A percentile compares a stretch with the other conserved stretches of the same genome.
Evolutionary conservation across 2,797 vertebrate species (phyloP).

Genomic region (Pantherophis vulpinus): DNA sequence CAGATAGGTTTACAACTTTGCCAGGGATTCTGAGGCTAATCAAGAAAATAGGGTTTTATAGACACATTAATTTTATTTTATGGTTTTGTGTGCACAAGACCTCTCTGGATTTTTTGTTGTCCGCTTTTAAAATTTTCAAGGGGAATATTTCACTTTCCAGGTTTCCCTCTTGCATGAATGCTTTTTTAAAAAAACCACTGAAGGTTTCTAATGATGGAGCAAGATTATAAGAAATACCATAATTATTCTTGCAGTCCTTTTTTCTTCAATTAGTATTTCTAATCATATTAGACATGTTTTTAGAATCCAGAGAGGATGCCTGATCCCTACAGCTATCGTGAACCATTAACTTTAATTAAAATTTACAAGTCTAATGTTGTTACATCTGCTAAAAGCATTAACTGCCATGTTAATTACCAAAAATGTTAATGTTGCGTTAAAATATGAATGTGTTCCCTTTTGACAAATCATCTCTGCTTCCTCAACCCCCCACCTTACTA

Average conservation of each 20-base stretch:
- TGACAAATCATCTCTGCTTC: conserved; percentile 74
- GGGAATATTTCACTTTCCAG: conserved; percentile 39
- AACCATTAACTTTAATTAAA: conserved; percentile 82
- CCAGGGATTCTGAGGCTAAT: conserved; percentile 54
- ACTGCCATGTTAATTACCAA: conserved; percentile 80
- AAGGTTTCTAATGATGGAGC: conserved; percentile 60
- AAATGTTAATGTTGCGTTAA: conserved; percentile 78
- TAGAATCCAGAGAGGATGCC: conserved; percentile 74
- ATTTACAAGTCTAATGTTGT: conserved; percentile 82
- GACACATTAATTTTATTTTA: conserved; percentile 1
- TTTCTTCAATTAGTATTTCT: conserved; percentile 73
- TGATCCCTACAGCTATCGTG: conserved; percentile 77
- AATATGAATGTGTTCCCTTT: conserved; percentile 78
- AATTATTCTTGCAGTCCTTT: conserved; percentile 62
- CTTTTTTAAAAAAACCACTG: conserved; percentile 50
- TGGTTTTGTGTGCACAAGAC: conserved; percentile 27
- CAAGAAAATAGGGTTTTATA: conserved; percentile 33
- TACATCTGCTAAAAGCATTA: conserved; percentile 81
- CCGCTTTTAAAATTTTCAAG: conserved; percentile 57
- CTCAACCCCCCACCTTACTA: conserved; percentile 74
- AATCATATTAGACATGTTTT: conserved; percentile 75
- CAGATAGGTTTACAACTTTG: conserved; percentile 49
- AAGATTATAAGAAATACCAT: conserved; percentile 55
- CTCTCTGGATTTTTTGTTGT: conserved; percentile 45
- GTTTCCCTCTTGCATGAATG: conserved; percentile 39